Conservation (phyloP, 2,797 vertebrate species). For the Artibeus jamaicensis region DNA sequence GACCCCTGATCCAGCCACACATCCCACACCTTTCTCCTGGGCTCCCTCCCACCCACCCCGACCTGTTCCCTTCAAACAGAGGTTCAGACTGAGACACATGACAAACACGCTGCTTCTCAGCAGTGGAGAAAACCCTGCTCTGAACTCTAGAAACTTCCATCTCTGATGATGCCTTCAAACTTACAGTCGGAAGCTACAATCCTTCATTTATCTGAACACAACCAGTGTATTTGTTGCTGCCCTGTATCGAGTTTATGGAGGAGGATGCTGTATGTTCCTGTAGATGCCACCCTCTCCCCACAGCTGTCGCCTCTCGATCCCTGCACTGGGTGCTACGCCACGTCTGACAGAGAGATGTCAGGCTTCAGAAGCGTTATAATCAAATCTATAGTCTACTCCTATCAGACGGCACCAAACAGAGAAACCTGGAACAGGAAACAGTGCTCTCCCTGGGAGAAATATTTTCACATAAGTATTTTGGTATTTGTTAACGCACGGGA, state of each 20-base stretch:
- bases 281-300: fast-evolving
- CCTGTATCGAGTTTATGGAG: not conserved
- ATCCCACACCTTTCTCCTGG: not conserved
- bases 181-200: not conserved
- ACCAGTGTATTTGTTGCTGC: too few relatives aligned
- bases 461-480: slow-evolving; percentile 51
- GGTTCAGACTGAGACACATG: not conserved
- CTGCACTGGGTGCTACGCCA: not conserved
- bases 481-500: slow-evolving; percentile 12
- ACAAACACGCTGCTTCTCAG: not conserved
- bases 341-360: slow-evolving; percentile 18
- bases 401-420: slow-evolving; percentile 48
- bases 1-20: not conserved
- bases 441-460: slow-evolving; percentile 18
- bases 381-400: slow-evolving; percentile 33
- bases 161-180: not conserved
- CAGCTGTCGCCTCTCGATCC: not conserved
- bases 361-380: slow-evolving; percentile 16
- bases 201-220: not conserved
- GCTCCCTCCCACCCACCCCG: not conserved
- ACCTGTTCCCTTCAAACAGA: not conserved
- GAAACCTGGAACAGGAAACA: not conserved
- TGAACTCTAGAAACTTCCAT: not conserved
- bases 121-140: not conserved
- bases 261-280: fast-evolving